These are phyloP conservation scores for Tangara arthus DNA, from an alignment of 2,797 vertebrate genomes.

Conservation along the genomic window DNA sequence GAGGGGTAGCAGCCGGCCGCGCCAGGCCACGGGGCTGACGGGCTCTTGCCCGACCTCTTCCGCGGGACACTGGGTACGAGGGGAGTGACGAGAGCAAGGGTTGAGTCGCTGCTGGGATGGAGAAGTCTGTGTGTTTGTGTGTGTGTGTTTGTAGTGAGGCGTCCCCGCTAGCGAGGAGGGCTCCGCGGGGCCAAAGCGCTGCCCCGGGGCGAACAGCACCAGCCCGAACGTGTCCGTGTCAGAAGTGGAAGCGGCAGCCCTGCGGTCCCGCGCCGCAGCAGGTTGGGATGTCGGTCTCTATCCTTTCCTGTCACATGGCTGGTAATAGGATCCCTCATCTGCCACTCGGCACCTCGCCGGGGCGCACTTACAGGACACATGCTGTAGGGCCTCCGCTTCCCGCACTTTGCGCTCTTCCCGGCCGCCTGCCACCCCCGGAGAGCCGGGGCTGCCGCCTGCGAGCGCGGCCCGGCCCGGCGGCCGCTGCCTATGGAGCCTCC, in stretches of 20 bases:
- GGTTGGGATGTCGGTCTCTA: constrained; percentile 56
- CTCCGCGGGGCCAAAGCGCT: background rate
- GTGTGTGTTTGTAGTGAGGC: background rate
- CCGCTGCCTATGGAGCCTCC: constrained; percentile 71
- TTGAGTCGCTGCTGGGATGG: background rate
- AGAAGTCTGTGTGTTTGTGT: background rate
- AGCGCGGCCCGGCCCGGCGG: constrained; percentile 60
- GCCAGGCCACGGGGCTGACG: background rate
- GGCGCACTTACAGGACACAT: constrained; percentile 57
- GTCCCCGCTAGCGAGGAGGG: background rate
- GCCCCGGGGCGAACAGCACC: background rate
- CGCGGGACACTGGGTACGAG: background rate
- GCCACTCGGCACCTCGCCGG: constrained; percentile 61
- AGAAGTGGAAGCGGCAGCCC: background rate
- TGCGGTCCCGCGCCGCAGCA: background rate
- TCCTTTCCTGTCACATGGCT: constrained; percentile 89
- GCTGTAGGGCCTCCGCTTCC: constrained; percentile 53
- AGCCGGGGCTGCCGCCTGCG: background rate
- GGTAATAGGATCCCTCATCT: constrained; percentile 83
- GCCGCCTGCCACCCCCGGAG: background rate
- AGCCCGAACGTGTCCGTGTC: background rate
- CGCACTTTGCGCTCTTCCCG: constrained; percentile 31
- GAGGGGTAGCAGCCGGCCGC: background rate
- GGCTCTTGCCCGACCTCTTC: background rate
- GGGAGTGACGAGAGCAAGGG: background rate